Percentiles rank a stretch among this genome's conserved stretches.
Conservation (phyloP, 1,140 invertebrate species). For the Heterodera schachtii region DNA sequence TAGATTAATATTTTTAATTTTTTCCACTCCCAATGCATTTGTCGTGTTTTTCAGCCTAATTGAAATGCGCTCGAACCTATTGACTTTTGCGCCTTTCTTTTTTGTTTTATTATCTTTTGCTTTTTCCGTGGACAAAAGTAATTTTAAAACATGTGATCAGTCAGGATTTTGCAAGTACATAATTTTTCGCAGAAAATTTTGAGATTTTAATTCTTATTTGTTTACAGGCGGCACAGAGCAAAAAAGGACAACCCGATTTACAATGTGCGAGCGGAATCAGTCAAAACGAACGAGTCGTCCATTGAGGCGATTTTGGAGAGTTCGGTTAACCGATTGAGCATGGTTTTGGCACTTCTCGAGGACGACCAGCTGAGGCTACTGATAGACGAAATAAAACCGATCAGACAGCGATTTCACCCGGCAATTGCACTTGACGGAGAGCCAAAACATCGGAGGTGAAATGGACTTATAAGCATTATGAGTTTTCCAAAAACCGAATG, state of each 20-base stretch:
- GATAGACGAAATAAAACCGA: conserved; percentile 55
- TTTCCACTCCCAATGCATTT: not conserved
- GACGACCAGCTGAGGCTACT: conserved; percentile 55
- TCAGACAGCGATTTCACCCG: conserved; percentile 55
- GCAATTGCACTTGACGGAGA: conserved; percentile 52
- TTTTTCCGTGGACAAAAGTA: conserved; percentile 51
- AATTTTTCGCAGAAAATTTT: not conserved
- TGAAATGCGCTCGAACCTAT: not conserved
- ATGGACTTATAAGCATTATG: no score
- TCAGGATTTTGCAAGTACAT: conserved; percentile 61
- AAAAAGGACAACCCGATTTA: conserved; percentile 46
- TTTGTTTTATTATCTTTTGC: conserved; percentile 11
- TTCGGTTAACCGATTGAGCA: conserved; percentile 48
- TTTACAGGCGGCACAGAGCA: conserved; percentile 51
- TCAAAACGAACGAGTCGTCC: conserved; percentile 52
- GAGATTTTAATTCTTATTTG: not conserved
- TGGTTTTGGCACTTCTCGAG: conserved; percentile 51
- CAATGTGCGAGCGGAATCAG: conserved; percentile 42
- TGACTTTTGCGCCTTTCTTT: not conserved
- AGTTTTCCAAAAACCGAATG: no score
- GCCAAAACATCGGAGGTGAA: conserved; percentile 53
- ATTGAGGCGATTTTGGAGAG: conserved; percentile 46
- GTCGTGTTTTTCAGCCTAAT: not conserved
- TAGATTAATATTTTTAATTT: no score
- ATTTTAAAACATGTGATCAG: conserved; percentile 65